phyloP scores from a whole-genome alignment of 2,113 vertebrate species.

The Noctilio leporinus region DNA sequence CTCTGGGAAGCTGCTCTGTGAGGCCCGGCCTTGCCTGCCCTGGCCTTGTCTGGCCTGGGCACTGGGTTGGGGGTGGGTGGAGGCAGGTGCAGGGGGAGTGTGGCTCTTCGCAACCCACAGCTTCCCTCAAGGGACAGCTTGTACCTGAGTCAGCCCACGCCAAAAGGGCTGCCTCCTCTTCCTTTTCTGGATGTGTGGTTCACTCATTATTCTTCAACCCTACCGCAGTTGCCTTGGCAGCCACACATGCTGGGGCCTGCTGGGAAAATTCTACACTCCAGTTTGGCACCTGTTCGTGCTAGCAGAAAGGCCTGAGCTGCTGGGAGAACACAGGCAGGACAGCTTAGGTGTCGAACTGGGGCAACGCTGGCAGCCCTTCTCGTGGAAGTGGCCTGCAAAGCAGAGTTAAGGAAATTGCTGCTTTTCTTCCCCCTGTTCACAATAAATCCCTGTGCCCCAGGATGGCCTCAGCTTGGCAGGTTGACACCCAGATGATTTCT shows the following conservation, averaged over 20 bases:
- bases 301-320: conserved; percentile 36
- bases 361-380: neutral
- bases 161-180: conserved; percentile 38
- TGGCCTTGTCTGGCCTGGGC: conserved; percentile 5
- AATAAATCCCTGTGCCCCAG: conserved; percentile 25
- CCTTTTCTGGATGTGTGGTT: conserved; percentile 62
- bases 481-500: conserved; percentile 46
- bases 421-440: conserved; percentile 10
- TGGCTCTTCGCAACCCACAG: neutral
- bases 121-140: conserved; percentile 59
- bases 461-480: conserved; percentile 56
- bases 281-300: conserved; percentile 64
- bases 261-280: conserved; percentile 64
- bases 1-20: conserved; percentile 33
- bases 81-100: no score
- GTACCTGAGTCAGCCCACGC: conserved; percentile 34
- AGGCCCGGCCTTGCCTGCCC: neutral
- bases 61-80: neutral
- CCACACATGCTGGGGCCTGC: conserved; percentile 32
- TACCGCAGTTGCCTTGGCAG: conserved; percentile 59
- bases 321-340: neutral
- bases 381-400: neutral
- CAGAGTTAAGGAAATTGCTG: neutral
- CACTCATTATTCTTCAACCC: conserved; percentile 44
- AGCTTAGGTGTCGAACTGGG: neutral